Evolutionary conservation across 2,888 invertebrate species (phyloP), one percentile per base, ranked within the genome.

Genomic region (Phortica okadai): DNA sequence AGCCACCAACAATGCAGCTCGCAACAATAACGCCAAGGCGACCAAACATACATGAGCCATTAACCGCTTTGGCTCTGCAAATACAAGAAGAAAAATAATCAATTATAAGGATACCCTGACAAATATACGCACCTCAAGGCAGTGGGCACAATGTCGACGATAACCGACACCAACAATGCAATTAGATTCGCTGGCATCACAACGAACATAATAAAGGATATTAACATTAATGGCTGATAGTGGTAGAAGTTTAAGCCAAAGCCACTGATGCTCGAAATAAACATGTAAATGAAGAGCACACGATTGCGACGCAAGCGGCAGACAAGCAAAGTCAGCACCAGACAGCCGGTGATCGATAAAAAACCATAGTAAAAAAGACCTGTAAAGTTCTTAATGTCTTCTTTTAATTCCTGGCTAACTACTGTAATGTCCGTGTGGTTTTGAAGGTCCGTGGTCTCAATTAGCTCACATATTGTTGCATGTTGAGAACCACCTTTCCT

Each of bases 121-220:
- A 21, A 45, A 69, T 11, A 25, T 14, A 74, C 41, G 78, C 10
- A 85, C 84, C 85, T 83, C 6, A 84, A 6, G 16, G 78, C 44
- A 2, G 84, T 85, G 11, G 85, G 84, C 41, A 84, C 56, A 25
- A 77, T 3, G 25, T 84, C 83, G 11, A 77, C 70, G 0, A 81
- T 8, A 4, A 76, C 25, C 1, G 80, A 75, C 0, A 45, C 0
- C 0, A 33, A 2, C 45, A 84, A 4, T 1, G 78, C 5, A 5
- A 80, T n/a, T 25, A 62, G n/a, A 54, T 58, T 14, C 14, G 45
- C 14, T 21, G 74, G 74, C 25, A 54, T 33, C 2, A 64, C 11
- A 7, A 74, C 33, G 8, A 64, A 74, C 2, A 62, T 16, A 0
- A 74, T 45, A 8, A 64, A 73, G 21, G 21, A 21, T 3, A 74